Evolutionary conservation across 1,140 invertebrate species (phyloP), one percentile per base, ranked within the genome.

Genomic region (Conopomorpha cramerella): DNA sequence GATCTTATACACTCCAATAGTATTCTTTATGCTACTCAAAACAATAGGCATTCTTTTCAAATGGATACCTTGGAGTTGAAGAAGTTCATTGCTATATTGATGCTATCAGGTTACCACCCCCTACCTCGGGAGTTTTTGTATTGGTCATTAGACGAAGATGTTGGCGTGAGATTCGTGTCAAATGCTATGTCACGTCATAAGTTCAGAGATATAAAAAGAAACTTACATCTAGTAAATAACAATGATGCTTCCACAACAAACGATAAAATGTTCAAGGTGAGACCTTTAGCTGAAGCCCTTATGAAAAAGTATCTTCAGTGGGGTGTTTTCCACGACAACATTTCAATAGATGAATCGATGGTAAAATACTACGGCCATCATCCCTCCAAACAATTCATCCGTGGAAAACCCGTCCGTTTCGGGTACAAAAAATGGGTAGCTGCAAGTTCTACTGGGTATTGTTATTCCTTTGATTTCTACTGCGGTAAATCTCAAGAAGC

Each of bases 351-450:
- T 36, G 41, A 39, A 36, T 38, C 31, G 12, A 39, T 43, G 36
- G 37, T 43, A 6, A 39, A 39, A 36, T 34, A 38, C 25, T 39
- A 44, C 39, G 23, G 44, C 26, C 41, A 57, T 39, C 32, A 47
- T 36, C 32, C 42, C 11, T 17, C 42, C 13, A 55, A 55, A 39
- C 46, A 50, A 39, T 55, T 47, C 36, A 55, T 51, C 13, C 18
- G 32, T 16, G 36, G 41, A 2, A 53, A 53, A 30, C 52, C 52
- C 19, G 46, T 49, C 8, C 31, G 45, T 12, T 58, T 61, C 39
- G 49, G 54, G 4, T 57, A 43, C 32, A 55, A 55, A 36, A 44
- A 52, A 12, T 60, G 54, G 43, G 41, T 45, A 8, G 25, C 46
- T n/a, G 38, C 41, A 36, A 51, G 51, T 39, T 49, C 42, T 1